These are phyloP conservation scores for Diceros bicornis DNA, from an alignment of 2,797 vertebrate species.

Conservation along the genomic window DNA sequence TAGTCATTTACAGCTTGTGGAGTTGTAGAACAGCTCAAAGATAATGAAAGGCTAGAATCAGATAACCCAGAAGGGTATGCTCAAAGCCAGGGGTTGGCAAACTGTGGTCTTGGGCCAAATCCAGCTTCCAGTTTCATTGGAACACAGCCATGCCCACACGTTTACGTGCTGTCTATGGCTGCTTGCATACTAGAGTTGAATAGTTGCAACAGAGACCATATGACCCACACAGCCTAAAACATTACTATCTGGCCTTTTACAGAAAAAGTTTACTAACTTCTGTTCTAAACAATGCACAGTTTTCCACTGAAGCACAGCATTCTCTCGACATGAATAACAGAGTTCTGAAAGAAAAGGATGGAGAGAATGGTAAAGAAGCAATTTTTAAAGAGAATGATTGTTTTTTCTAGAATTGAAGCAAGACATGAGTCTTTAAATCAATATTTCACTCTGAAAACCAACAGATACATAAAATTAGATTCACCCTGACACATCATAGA, in stretches of 20 bases:
- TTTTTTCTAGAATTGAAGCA: neutral
- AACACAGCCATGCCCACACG: fast-evolving
- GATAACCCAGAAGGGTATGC: neutral
- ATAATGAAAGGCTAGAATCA: neutral
- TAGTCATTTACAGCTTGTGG: neutral
- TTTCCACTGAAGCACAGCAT: neutral
- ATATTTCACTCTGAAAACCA: slow-evolving; percentile 22
- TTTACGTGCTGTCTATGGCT: fast-evolving
- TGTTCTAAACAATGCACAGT: neutral
- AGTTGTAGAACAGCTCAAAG: neutral
- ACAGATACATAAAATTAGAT: neutral
- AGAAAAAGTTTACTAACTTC: neutral
- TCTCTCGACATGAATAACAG: neutral
- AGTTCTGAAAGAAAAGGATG: neutral
- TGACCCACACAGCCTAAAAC: neutral
- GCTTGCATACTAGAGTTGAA: neutral
- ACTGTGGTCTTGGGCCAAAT: neutral
- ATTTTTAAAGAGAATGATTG: neutral
- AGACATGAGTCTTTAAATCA: neutral
- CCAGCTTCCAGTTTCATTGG: too few species aligned
- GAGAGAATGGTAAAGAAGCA: neutral
- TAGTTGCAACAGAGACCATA: neutral
- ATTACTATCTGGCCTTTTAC: neutral
- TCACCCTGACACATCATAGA: neutral
- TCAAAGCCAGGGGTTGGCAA: neutral